Conservation (phyloP, 2,888 invertebrate species). For the Toxonevra muliebris region DNA sequence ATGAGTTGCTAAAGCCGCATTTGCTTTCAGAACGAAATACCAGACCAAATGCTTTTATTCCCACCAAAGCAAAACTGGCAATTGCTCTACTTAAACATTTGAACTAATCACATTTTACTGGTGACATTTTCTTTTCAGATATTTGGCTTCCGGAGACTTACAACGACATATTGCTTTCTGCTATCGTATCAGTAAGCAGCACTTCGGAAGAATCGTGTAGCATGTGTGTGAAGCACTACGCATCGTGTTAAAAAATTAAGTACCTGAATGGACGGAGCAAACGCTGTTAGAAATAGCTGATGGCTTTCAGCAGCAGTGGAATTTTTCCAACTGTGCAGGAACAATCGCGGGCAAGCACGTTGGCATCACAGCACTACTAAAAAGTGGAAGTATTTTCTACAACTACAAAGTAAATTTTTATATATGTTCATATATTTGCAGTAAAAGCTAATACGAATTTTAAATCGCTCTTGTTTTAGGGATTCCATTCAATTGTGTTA, state of each 20-base stretch:
- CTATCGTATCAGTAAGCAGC: slow-evolving; percentile 31
- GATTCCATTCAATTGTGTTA: slow-evolving; percentile 13
- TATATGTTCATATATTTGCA: too few species aligned
- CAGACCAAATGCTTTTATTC: too few species aligned
- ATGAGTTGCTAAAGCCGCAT: too few species aligned
- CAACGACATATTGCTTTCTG: slow-evolving; percentile 25
- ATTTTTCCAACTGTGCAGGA: slow-evolving; percentile 24
- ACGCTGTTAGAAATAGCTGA: slow-evolving; percentile 11
- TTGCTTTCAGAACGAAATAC: too few species aligned
- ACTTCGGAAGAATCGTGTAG: slow-evolving; percentile 23
- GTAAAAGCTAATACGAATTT: neutral
- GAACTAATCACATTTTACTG: too few species aligned
- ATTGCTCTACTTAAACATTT: too few species aligned
- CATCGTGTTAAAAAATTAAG: slow-evolving; percentile 18
- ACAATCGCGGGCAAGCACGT: slow-evolving; percentile 30
- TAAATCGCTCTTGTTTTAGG: neutral
- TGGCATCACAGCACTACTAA: slow-evolving; percentile 16
- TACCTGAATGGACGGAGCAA: slow-evolving; percentile 20
- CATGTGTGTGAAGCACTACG: slow-evolving; percentile 25
- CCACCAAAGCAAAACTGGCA: too few species aligned
- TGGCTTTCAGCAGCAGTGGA: slow-evolving; percentile 21
- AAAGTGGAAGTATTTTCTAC: slow-evolving; percentile 30
- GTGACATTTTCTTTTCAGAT: too few species aligned
- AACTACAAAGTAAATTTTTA: slow-evolving; percentile 15
- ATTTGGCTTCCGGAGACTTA: slow-evolving; percentile 24